A percentile compares a stretch with the other conserved stretches of the same genome.
phyloP scores from a whole-genome alignment of 2,888 invertebrate genomes.

The Dasysyrphus tricinctus region DNA sequence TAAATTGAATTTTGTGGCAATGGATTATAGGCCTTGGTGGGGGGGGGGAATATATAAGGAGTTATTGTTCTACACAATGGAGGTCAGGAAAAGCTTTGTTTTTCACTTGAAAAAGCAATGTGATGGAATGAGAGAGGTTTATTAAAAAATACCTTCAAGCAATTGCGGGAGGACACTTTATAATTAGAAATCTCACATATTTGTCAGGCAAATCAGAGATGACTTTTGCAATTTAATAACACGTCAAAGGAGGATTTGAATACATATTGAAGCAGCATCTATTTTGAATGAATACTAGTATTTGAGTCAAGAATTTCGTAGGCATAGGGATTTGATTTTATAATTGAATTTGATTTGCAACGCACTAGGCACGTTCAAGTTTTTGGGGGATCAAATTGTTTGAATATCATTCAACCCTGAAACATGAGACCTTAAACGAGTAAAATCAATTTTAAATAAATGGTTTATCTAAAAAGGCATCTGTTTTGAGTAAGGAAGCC shows the following conservation, averaged over 20 bases:
- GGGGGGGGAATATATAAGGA: not conserved
- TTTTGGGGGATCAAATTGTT: too few relatives aligned
- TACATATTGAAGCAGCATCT: conserved; percentile 42
- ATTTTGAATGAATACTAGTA: too few relatives aligned
- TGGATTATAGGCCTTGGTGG: conserved; percentile 55
- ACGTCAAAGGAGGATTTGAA: conserved; percentile 35
- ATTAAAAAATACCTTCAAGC: conserved; percentile 68
- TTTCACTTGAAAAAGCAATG: not conserved
- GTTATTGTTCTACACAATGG: not conserved
- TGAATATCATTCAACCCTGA: too few relatives aligned
- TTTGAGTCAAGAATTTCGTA: not conserved
- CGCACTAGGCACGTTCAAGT: too few relatives aligned
- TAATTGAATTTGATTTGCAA: too few relatives aligned
- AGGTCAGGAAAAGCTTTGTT: conserved; percentile 5
- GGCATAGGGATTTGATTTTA: not conserved
- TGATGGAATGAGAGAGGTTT: conserved; percentile 17
- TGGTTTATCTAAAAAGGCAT: too few relatives aligned
- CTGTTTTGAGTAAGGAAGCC: too few relatives aligned
- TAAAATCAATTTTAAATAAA: too few relatives aligned
- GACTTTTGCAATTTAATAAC: not conserved
- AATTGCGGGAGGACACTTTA: conserved; percentile 38
- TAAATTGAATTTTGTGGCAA: conserved; percentile 74
- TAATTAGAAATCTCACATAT: conserved; percentile 62
- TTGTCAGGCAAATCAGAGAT: not conserved
- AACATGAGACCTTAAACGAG: too few relatives aligned